Base-by-base conservation (phyloP, 2,113 vertebrate genomes). In the Eolophus roseicapilla region DNA sequence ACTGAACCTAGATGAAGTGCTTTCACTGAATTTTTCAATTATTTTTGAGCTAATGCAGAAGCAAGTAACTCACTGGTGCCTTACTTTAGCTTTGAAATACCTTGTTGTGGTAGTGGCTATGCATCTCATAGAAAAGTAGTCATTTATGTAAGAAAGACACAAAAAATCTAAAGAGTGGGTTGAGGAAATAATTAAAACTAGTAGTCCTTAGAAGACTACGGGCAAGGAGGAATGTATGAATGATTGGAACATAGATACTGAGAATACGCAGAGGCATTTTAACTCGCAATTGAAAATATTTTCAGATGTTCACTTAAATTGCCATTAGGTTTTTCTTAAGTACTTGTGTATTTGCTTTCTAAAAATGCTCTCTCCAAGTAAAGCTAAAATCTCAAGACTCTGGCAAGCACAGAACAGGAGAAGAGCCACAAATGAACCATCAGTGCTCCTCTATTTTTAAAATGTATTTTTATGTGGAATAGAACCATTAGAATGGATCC, bases 311-410 rank as follows among this genome's bases (percentile, higher is more conserved):
- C 27, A 3, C 50, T 9, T 8, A 71, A 91, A 71, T 29, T 31
- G 37, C 10, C 2, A 6, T n/a, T 1, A 4, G 16, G 4, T 65
- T 69, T 41, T 52, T 55, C 4, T n/a, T 6, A 19, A 11, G 6
- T 59, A 37, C 4, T 59, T 1, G 1, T 53, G 13, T 27, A 11
- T 69, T 80, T 76, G 14, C 43, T 92, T 80, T 92, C 24, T 60
- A 14, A 81, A 88, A 69, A 20, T 18, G 3, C 8, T 55, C 7
- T 37, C 20, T 79, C 12, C 17, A 19, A 41, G 18, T 37, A 35
- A 49, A 37, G 27, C 47, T 64, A 7, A 76, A 88, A 91, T n/a
- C 10, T 79, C 13, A 20, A 77, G 60, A 25, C 28, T 2, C 49
- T 25, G 13, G 7, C 18, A 62, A 46, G 29, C 28, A 19, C 19